Conservation (phyloP, 2,113 vertebrate genomes). For the Cyprinodon variegatus region DNA sequence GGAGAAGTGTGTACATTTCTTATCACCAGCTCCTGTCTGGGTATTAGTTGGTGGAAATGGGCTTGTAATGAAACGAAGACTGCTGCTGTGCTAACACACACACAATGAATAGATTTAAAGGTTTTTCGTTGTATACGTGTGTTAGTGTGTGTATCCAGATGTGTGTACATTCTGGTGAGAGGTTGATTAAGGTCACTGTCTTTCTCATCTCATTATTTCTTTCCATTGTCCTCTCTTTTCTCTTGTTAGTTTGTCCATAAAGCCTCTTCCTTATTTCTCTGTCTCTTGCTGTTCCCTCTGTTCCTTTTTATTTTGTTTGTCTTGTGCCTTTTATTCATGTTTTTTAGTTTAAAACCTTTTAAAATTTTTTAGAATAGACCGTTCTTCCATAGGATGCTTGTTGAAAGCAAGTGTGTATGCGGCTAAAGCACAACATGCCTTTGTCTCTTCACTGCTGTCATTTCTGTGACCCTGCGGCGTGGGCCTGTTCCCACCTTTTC, state of each 20-base stretch:
- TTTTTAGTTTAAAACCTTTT: neutral
- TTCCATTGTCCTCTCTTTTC: constrained; percentile 21
- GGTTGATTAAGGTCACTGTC: constrained; percentile 65
- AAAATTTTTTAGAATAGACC: neutral
- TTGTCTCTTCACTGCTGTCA: constrained; percentile 1
- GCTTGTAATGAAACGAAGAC: constrained; percentile 71
- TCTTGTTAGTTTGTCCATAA: constrained; percentile 24
- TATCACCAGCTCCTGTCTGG: constrained; percentile 60
- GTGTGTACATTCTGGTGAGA: constrained; percentile 17
- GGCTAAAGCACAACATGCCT: neutral
- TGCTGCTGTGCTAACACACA: constrained; percentile 54
- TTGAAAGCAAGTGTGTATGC: neutral
- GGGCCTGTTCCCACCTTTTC: constrained; percentile 7
- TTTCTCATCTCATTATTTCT: constrained; percentile 58
- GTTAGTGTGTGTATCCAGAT: neutral
- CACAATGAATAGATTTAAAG: constrained; percentile 17
- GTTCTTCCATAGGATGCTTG: neutral
- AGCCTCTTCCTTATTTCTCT: constrained; percentile 27
- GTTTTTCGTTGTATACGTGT: constrained; percentile 8
- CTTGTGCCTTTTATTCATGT: neutral
- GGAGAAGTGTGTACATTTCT: constrained; percentile 64
- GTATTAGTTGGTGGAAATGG: constrained; percentile 68
- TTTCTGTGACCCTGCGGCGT: constrained; percentile 10
- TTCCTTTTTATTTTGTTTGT: constrained; percentile 18
- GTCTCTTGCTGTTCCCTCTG: constrained; percentile 36